phyloP scores from a whole-genome alignment of 2,113 vertebrate genomes.

The Mormyrus iriodes region DNA sequence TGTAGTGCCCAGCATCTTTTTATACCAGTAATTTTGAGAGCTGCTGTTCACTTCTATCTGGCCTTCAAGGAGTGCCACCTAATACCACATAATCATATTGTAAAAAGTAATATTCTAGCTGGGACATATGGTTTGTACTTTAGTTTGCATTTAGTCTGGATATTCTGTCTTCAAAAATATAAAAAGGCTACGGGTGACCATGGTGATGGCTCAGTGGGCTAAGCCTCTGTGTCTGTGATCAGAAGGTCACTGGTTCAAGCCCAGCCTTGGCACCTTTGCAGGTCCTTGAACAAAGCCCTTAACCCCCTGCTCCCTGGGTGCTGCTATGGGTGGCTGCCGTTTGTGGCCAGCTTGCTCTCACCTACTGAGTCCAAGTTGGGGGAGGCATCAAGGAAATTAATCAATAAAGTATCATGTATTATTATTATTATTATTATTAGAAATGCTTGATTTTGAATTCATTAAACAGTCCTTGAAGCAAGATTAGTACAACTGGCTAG shows the following conservation, averaged over 20 bases:
- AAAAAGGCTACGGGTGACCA: background rate
- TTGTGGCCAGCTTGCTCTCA: no score
- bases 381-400: no score
- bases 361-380: no score
- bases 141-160: background rate
- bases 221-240: no score
- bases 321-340: no score
- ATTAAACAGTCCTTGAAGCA: background rate
- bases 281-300: no score
- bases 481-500: background rate
- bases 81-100: slow-evolving; percentile 7
- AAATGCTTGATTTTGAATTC: background rate
- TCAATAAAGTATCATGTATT: no score
- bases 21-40: background rate
- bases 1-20: background rate
- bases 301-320: no score
- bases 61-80: no score
- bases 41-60: background rate
- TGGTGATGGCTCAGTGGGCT: no score
- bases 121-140: background rate
- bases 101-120: background rate
- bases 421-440: background rate
- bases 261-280: no score
- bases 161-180: background rate
- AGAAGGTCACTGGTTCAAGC: no score